A percentile compares a stretch with the other conserved stretches of the same genome.
Evolutionary conservation across 53 echinoderm and acorn worm species (phyloP).

Genomic region (Astropecten irregularis): DNA sequence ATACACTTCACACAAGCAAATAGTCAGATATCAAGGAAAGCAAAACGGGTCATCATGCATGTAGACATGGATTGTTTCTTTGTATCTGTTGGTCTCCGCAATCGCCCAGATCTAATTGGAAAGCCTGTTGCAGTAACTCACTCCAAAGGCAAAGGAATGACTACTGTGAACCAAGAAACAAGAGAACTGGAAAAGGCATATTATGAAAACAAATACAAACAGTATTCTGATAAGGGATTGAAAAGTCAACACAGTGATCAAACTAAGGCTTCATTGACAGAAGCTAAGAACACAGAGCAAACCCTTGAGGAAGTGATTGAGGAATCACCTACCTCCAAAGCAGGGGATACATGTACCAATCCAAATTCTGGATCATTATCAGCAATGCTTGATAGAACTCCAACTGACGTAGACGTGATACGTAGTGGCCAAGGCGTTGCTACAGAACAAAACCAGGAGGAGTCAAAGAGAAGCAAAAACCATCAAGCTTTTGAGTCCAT

Average conservation of each 20-base stretch:
- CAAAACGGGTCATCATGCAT: conserved; percentile 81
- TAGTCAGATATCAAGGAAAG: background rate
- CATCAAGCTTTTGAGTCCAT: conserved; percentile 77
- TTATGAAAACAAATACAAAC: conserved; percentile 69
- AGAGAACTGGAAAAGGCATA: conserved; percentile 71
- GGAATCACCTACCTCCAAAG: background rate
- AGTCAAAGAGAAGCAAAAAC: background rate
- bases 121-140: conserved; percentile 98
- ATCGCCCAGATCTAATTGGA: conserved; percentile 77
- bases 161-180: conserved; percentile 63
- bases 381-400: no score
- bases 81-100: conserved; percentile 87
- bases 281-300: no score
- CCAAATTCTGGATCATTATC: no score
- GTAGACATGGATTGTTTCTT: conserved; percentile 99
- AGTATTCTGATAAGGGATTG: background rate
- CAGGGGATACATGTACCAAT: background rate
- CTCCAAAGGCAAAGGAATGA: conserved; percentile 80
- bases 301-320: no score
- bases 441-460: no score
- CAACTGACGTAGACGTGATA: no score
- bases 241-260: background rate
- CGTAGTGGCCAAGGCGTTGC: no score
- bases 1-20: no score
- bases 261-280: background rate